These are phyloP conservation scores for Melanocharis versteri DNA, from an alignment of 2,113 vertebrate genomes.

Conservation along the genomic window DNA sequence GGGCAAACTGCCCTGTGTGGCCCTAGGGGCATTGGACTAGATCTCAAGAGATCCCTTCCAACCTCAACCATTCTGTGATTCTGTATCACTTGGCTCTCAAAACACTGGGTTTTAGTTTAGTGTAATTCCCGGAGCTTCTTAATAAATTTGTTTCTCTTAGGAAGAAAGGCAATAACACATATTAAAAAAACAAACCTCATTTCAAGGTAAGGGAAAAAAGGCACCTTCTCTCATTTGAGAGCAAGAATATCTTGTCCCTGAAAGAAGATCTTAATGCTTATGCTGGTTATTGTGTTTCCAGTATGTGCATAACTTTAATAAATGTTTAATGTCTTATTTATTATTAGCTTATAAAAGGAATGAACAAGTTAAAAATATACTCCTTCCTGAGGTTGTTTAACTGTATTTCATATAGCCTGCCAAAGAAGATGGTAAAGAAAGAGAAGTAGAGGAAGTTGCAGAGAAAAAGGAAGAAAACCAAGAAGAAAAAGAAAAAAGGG, in stretches of 20 bases:
- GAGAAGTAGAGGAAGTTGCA: slow-evolving; percentile 55
- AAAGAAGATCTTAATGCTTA: not conserved
- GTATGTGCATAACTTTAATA: not conserved
- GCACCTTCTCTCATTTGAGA: not conserved
- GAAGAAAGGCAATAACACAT: not conserved
- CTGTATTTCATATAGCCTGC: slow-evolving; percentile 70
- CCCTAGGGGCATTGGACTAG: not conserved
- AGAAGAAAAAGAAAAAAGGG: slow-evolving; percentile 68
- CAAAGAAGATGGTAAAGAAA: slow-evolving; percentile 79
- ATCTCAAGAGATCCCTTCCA: not conserved
- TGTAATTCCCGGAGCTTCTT: not conserved
- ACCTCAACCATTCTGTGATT: not conserved
- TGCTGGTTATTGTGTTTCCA: not conserved
- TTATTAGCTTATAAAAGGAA: not conserved
- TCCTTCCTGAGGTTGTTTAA: not conserved
- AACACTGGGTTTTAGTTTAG: not conserved
- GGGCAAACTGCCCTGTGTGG: not conserved
- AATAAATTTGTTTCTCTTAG: not conserved
- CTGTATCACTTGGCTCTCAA: not conserved
- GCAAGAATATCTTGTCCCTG: not conserved
- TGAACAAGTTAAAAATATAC: not conserved
- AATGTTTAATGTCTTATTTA: not conserved
- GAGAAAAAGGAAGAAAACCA: slow-evolving; percentile 66
- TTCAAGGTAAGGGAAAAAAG: not conserved
- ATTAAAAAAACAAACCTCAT: not conserved